Evolutionary conservation across 2,113 vertebrate genomes (phyloP), one percentile per base, ranked within the genome.

Genomic region (Tetraodon nigroviridis): DNA sequence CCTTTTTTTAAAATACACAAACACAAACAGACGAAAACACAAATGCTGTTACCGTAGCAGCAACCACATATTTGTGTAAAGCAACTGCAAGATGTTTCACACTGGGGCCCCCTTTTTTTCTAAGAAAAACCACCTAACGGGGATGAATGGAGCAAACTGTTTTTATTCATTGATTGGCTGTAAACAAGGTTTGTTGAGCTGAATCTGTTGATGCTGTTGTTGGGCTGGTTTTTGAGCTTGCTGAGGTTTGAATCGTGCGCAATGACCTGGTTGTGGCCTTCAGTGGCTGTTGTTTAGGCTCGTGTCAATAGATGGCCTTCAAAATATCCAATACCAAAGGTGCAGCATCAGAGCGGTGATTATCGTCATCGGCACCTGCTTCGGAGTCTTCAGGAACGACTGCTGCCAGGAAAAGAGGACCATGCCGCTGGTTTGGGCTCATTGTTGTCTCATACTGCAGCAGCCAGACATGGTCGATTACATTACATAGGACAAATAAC

Each of bases 331-430:
- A 80, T 80, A 44, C 79, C 58, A 85, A 75, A 60, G 18, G 64
- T 71, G 65, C 46, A 66, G 27, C 72, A 64, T 80, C 70, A 82
- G 19, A 50, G 41, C 29, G 27, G 46, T 74, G 61, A 80, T 85
- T 69, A 70, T 32, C 70, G 70, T 64, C 29, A 64, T 76, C 29
- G 40, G 32, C 20, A 14, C 32, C 48, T n/a, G 53, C 56, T 15
- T 66, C 40, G 58, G 76, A 32, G 60, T 46, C 51, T 61, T 6
- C 50, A 13, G 37, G 61, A 75, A 60, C 64, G 68, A 67, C 40
- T 61, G 48, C 49, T 44, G 50, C 41, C 62, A 54, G 55, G 54
- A 56, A 55, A 65, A 64, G 15, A 71, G 50, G 6, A 63, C 18
- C 14, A 20, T 67, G 27, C 5, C 29, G 49, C 27, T 47, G 58